Conservation (phyloP, 2,797 vertebrate species). For the Cuniculus paca region DNA sequence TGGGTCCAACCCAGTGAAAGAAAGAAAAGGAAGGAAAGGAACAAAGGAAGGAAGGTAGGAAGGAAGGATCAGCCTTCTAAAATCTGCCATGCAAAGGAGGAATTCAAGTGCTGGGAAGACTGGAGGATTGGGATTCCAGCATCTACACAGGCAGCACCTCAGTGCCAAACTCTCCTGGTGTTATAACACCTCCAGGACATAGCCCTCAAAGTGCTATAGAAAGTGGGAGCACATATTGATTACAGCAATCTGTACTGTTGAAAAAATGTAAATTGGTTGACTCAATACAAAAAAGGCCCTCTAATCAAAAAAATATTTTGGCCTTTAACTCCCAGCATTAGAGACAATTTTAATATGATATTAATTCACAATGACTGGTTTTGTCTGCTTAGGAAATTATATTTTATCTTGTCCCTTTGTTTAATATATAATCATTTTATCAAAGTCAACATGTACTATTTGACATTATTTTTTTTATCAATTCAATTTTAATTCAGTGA, state of each 20-base stretch:
- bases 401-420: conserved; percentile 46
- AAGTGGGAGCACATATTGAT: background rate
- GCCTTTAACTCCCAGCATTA: conserved; percentile 13
- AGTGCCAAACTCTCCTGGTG: background rate
- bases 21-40: background rate
- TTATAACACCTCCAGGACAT: background rate
- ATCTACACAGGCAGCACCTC: background rate
- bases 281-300: background rate
- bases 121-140: background rate
- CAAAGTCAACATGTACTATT: conserved; percentile 4
- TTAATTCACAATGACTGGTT: background rate
- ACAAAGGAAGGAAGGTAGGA: no score
- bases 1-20: background rate
- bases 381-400: conserved; percentile 24
- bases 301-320: conserved; percentile 37
- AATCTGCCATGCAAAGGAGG: background rate
- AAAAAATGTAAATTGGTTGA: background rate
- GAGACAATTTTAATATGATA: conserved; percentile 31
- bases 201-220: background rate
- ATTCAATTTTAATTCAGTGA: conserved; percentile 23
- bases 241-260: background rate
- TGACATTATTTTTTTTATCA: conserved; percentile 51
- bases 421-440: conserved; percentile 19
- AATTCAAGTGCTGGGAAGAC: background rate
- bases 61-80: background rate